Conservation (phyloP, 2,113 vertebrate species). For the Spermophilus dauricus region DNA sequence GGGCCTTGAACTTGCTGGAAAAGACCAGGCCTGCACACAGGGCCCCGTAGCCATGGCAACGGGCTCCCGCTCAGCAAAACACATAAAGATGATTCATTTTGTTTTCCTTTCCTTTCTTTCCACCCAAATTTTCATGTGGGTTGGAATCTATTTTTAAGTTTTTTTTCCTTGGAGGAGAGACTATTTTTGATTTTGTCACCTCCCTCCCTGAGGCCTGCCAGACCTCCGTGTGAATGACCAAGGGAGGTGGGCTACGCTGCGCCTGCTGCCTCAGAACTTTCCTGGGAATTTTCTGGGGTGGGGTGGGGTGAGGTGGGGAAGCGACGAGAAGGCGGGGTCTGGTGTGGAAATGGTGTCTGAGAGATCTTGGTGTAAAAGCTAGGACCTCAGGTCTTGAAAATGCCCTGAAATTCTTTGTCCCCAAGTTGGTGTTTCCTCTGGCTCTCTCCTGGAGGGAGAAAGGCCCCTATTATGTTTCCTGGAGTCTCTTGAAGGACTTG, state of each 20-base stretch:
- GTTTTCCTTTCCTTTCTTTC: constrained; percentile 85
- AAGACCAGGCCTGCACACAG: constrained; percentile 77
- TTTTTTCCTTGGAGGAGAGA: constrained; percentile 82
- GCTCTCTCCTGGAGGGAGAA: neutral
- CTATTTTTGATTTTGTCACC: constrained; percentile 83
- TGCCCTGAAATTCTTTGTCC: neutral
- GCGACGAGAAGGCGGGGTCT: neutral
- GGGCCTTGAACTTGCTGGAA: constrained; percentile 84
- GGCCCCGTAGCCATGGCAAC: constrained; percentile 83
- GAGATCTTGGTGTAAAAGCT: neutral
- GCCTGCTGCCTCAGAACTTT: constrained; percentile 34
- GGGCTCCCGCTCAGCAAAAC: constrained; percentile 79
- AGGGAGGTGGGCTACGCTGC: neutral
- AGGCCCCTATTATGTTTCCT: neutral
- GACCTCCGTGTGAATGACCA: constrained; percentile 65
- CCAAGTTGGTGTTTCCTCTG: neutral
- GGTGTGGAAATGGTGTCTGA: neutral
- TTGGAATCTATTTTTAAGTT: constrained; percentile 85
- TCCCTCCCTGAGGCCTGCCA: constrained; percentile 67
- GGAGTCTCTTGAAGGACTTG: neutral
- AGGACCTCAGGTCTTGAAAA: neutral
- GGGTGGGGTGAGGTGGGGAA: no score
- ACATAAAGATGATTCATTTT: constrained; percentile 87
- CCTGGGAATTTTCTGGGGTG: neutral
- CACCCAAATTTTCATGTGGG: constrained; percentile 84